These are phyloP conservation scores for Monochamus alternatus DNA, from an alignment of 2,888 invertebrate species.

Conservation along the genomic window DNA sequence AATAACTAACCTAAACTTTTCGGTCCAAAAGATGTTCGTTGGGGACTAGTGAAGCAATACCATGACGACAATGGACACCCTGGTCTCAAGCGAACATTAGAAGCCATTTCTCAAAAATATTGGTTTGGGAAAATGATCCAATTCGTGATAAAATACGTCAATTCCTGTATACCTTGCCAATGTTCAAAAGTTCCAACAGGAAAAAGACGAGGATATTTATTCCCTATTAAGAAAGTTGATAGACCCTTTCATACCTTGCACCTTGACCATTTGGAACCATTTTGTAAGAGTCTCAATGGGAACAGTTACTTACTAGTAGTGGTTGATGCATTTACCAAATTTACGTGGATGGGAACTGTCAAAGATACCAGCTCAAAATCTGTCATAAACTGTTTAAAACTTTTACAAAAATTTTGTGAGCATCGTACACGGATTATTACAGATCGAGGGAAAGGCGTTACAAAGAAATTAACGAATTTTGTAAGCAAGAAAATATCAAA, in stretches of 20 bases:
- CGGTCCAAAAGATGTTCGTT: background rate
- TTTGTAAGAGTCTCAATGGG: constrained; percentile 37
- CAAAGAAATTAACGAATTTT: constrained; percentile 18
- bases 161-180: constrained; percentile 42
- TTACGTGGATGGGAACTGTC: constrained; percentile 38
- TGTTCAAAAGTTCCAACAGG: constrained; percentile 52
- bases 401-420: constrained; percentile 24
- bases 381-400: constrained; percentile 16
- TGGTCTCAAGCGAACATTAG: background rate
- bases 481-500: constrained; percentile 10
- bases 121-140: background rate
- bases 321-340: constrained; percentile 39
- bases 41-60: background rate
- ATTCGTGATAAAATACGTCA: constrained; percentile 4
- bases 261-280: constrained; percentile 55
- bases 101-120: background rate
- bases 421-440: constrained; percentile 21
- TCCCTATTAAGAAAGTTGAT: constrained; percentile 46
- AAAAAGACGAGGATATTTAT: constrained; percentile 45
- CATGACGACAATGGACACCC: constrained; percentile 8
- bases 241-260: constrained; percentile 53
- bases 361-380: constrained; percentile 33
- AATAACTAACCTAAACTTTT: background rate
- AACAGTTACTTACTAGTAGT: constrained; percentile 41
- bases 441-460: constrained; percentile 25